These are phyloP conservation scores for Stegodyphus dumicola DNA, from an alignment of 1,140 invertebrate genomes.

Conservation along the genomic window DNA sequence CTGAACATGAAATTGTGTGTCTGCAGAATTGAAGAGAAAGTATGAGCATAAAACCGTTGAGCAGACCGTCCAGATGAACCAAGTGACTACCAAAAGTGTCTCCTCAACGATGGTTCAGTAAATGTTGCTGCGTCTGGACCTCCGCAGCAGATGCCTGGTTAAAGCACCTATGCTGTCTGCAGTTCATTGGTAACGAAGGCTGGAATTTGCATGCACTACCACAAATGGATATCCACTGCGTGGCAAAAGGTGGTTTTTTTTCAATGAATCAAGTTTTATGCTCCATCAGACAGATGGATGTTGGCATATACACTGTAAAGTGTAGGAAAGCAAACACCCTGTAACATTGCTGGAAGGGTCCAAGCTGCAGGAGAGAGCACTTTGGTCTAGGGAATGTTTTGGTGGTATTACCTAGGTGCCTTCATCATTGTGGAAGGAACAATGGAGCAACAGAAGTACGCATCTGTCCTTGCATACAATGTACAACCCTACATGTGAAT, in stretches of 20 bases:
- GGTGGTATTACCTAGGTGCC: background rate
- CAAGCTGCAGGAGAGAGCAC: background rate
- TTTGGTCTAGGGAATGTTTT: background rate
- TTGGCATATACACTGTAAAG: background rate
- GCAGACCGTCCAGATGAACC: too few relatives aligned
- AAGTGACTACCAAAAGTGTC: background rate
- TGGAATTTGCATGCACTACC: background rate
- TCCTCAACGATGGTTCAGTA: background rate
- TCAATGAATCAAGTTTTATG: background rate
- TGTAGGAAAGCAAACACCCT: background rate
- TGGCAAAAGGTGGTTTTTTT: background rate
- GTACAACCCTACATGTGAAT: background rate
- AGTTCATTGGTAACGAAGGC: background rate
- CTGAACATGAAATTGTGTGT: too few relatives aligned
- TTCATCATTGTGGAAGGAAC: background rate
- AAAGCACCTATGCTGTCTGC: background rate
- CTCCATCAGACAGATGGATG: background rate
- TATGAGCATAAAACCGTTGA: too few relatives aligned
- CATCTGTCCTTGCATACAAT: background rate
- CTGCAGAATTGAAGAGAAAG: too few relatives aligned
- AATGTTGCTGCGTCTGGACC: background rate
- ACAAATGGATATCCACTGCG: background rate
- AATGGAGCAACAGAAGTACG: background rate
- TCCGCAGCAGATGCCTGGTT: background rate
- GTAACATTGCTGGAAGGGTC: background rate